Evolutionary conservation across 2,888 invertebrate species (phyloP).

Genomic region (Cremastobaeus sp.): DNA sequence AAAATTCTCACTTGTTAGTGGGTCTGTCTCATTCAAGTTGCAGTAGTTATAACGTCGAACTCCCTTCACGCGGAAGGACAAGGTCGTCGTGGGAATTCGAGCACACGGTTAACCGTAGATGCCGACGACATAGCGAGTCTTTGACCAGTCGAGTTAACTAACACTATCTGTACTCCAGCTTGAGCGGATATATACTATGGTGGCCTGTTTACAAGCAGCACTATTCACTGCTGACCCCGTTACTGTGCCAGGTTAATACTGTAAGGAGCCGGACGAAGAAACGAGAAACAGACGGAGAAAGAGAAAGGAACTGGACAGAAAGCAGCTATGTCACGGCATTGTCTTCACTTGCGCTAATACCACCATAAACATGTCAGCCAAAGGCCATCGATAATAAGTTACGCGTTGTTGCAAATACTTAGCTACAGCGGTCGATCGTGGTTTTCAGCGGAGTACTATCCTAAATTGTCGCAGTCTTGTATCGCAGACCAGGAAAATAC

Average conservation of each 20-base stretch:
- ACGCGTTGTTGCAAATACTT: constrained; percentile 27
- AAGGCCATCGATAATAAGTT: constrained; percentile 51
- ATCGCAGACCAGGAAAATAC: constrained; percentile 9
- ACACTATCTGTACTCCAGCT: constrained; percentile 63
- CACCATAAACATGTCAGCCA: constrained; percentile 48
- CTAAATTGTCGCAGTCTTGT: constrained; percentile 33
- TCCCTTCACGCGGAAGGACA: constrained; percentile 56
- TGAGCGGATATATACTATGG: constrained; percentile 46
- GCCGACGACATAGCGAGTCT: constrained; percentile 59
- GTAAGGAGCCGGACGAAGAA: constrained; percentile 45
- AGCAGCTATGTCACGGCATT: constrained; percentile 57
- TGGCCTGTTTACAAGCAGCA: constrained; percentile 59
- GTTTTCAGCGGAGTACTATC: constrained; percentile 11
- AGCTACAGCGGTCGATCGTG: neutral
- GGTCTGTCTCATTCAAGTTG: constrained; percentile 42
- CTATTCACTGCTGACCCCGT: constrained; percentile 64
- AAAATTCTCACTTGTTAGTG: constrained; percentile 12
- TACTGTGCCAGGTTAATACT: constrained; percentile 53
- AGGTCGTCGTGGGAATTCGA: constrained; percentile 64
- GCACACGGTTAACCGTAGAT: constrained; percentile 56
- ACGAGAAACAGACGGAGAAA: constrained; percentile 49
- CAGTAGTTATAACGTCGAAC: constrained; percentile 31
- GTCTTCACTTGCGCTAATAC: constrained; percentile 55
- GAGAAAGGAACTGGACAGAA: constrained; percentile 54
- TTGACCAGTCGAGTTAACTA: constrained; percentile 66